These are phyloP conservation scores for Syrmaticus mikado DNA, from an alignment of 2,113 vertebrate species.

Conservation along the genomic window DNA sequence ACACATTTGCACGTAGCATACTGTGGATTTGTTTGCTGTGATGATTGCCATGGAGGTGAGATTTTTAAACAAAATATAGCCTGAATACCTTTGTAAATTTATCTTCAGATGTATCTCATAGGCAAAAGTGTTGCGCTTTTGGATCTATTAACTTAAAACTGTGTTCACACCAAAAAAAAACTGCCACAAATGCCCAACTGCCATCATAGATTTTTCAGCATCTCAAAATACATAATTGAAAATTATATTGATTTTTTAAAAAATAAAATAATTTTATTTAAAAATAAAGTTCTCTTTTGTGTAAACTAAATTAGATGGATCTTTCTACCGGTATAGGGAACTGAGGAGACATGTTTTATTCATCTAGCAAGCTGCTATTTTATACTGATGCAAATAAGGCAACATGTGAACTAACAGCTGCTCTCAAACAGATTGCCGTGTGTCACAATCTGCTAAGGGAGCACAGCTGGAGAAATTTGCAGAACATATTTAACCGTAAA, in stretches of 20 bases:
- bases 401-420: conserved; percentile 74
- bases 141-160: background rate
- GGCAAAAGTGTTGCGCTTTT: background rate
- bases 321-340: conserved; percentile 3
- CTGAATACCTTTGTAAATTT: background rate
- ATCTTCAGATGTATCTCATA: background rate
- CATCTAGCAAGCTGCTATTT: conserved; percentile 71
- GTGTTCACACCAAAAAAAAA: background rate
- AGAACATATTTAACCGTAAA: conserved; percentile 63
- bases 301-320: conserved; percentile 46
- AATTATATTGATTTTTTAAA: background rate
- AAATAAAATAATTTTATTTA: background rate
- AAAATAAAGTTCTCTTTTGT: background rate
- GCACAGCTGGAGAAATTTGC: conserved; percentile 73
- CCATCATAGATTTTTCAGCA: background rate
- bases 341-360: conserved; percentile 72
- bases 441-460: conserved; percentile 40
- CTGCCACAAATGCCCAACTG: background rate
- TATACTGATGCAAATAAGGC: conserved; percentile 71
- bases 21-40: background rate
- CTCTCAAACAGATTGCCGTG: conserved; percentile 60
- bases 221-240: conserved; percentile 12
- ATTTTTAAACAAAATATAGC: background rate
- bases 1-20: rapidly evolving
- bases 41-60: background rate